Evolutionary conservation across 2,888 invertebrate species (phyloP).

Genomic region (Cryptocephalus primarius): DNA sequence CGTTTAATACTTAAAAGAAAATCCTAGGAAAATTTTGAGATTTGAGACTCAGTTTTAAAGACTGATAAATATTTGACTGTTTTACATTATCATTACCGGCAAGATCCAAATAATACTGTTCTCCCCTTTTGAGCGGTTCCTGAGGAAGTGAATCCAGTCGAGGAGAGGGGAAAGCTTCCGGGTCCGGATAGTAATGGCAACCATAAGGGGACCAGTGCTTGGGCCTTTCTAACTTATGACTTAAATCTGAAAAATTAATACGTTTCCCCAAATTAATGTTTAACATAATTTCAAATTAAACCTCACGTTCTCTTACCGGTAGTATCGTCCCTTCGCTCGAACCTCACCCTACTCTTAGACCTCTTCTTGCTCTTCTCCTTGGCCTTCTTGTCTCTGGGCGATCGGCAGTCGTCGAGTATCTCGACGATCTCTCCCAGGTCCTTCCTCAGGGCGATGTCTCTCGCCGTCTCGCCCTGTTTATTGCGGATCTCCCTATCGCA

Average conservation of each 20-base stretch:
- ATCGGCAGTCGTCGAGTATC: conserved; percentile 51
- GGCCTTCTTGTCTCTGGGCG: conserved; percentile 42
- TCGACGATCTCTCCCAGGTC: conserved; percentile 73
- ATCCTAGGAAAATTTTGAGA: background rate
- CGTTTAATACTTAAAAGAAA: background rate
- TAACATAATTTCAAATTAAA: too few relatives aligned
- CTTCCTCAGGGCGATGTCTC: conserved; percentile 82
- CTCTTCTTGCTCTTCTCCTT: conserved; percentile 42
- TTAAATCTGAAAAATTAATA: conserved; percentile 13
- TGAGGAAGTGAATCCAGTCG: conserved; percentile 75
- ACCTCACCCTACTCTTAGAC: conserved; percentile 34
- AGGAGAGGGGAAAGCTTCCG: conserved; percentile 74
- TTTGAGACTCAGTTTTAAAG: too few relatives aligned
- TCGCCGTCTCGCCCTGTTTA: conserved; percentile 81
- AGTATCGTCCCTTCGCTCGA: conserved; percentile 22
- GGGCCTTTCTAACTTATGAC: conserved; percentile 13
- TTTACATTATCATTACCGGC: conserved; percentile 46
- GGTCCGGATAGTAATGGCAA: conserved; percentile 82
- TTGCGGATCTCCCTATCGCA: conserved; percentile 62
- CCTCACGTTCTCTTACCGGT: too few relatives aligned
- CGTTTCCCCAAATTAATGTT: background rate
- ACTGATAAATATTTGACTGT: too few relatives aligned
- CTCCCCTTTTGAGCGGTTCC: conserved; percentile 76
- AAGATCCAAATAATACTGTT: conserved; percentile 89
- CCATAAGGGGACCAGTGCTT: conserved; percentile 80